These are phyloP conservation scores for Lamprotornis superbus DNA, from an alignment of 2,113 vertebrate species.

Conservation along the genomic window DNA sequence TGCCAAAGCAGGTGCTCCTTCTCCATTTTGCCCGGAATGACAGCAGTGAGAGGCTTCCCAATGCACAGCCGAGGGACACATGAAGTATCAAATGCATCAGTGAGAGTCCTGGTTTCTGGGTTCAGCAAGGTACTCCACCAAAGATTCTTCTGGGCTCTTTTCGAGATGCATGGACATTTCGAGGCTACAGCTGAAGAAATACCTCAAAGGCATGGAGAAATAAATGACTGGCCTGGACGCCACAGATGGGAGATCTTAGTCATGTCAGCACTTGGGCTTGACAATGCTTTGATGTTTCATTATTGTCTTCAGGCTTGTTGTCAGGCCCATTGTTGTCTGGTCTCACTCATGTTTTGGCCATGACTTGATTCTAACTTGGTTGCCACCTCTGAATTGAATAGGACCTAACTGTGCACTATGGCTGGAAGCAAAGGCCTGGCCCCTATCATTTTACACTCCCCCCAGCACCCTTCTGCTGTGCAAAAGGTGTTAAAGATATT, in stretches of 20 bases:
- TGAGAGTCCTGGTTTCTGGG: not conserved
- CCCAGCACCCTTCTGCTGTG: not conserved
- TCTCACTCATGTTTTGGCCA: not conserved
- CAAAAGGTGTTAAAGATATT: not conserved
- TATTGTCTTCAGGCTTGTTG: not conserved
- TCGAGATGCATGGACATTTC: not conserved
- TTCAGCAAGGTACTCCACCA: not conserved
- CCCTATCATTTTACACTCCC: not conserved
- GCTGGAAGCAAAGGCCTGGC: not conserved
- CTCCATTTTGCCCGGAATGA: not conserved
- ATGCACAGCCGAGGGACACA: not conserved
- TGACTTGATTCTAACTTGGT: not conserved
- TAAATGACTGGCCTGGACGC: not conserved
- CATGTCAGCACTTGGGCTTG: not conserved
- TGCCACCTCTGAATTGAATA: not conserved
- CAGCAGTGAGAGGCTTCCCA: not conserved
- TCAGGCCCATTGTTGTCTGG: not conserved
- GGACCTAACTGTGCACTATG: not conserved
- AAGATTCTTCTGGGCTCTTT: not conserved
- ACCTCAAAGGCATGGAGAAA: not conserved
- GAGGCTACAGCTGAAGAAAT: not conserved
- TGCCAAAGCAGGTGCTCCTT: rapidly evolving
- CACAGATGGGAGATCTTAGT: not conserved
- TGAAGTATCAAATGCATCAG: rapidly evolving
- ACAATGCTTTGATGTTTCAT: not conserved